These are phyloP conservation scores for Sussaba pulchella DNA, from an alignment of 2,888 invertebrate species.

Conservation along the genomic window DNA sequence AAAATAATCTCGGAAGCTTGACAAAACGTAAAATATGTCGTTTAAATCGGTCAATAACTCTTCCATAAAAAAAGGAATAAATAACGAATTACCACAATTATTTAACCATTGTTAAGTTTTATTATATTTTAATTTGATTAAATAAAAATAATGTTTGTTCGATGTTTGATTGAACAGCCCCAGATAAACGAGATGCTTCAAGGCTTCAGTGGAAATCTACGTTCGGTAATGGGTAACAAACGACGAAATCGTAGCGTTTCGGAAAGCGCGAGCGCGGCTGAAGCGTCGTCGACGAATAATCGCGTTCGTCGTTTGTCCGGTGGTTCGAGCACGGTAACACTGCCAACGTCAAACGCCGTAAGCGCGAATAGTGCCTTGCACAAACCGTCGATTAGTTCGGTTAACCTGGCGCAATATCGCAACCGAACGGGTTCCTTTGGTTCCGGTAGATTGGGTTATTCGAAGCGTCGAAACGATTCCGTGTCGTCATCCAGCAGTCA, in stretches of 20 bases:
- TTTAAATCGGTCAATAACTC: too few relatives aligned
- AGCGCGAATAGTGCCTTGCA: constrained; percentile 66
- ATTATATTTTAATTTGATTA: too few relatives aligned
- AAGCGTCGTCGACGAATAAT: constrained; percentile 73
- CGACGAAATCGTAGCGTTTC: constrained; percentile 89
- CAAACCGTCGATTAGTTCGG: constrained; percentile 74
- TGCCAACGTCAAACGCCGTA: constrained; percentile 69
- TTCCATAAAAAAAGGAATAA: too few relatives aligned
- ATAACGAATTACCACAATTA: too few relatives aligned
- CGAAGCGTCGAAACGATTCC: constrained; percentile 77
- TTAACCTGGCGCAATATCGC: constrained; percentile 78
- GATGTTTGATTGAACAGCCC: constrained; percentile 84
- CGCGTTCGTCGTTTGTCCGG: constrained; percentile 82
- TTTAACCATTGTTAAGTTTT: too few relatives aligned
- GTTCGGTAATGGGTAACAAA: constrained; percentile 84
- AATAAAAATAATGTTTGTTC: too few relatives aligned
- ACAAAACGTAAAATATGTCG: too few relatives aligned
- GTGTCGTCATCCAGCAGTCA: constrained; percentile 72
- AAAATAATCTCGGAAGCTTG: too few relatives aligned
- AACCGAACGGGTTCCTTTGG: constrained; percentile 81
- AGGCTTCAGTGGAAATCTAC: constrained; percentile 84
- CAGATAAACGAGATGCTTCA: constrained; percentile 87
- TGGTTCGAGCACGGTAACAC: constrained; percentile 79
- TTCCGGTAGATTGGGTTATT: constrained; percentile 78
- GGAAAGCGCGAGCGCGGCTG: constrained; percentile 86